Evolutionary conservation across 2,797 vertebrate species (phyloP), one percentile per base, ranked within the genome.

Genomic region (Macrochelys suwanniensis): DNA sequence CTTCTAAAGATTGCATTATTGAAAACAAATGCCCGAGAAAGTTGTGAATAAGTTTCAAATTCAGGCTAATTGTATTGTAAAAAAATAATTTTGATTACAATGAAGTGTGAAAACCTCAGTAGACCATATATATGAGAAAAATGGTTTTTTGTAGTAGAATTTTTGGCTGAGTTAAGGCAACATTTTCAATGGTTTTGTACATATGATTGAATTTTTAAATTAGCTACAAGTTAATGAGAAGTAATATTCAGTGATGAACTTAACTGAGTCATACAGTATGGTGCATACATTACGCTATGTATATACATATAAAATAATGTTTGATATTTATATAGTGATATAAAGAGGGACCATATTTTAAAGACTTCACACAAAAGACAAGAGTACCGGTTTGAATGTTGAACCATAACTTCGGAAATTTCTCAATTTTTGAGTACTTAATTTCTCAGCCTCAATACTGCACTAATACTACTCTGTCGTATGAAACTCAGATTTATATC

Each of bases 301-400:
- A 86, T 50, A 50, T 50, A 50, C 49, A 50, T 50, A 50, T 50
- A 15, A 89, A 92, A 90, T 82, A 76, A 51, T 86, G 51, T 50
- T 31, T 92, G 59, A 80, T 92, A 94, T 94, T 84, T 89, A 11
- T 4, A 3, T 11, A 45, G 79, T 85, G 54, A 49, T 82, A 76
- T 53, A 88, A 78, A 92, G 78, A 84, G 37, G 33, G 89, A 88
- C 33, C 37, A 61, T 84, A 9, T 89, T 92, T 42, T 82, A 95
- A 77, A 87, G 45, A 15, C 9, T 82, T 31, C 90, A 88, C 84
- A 89, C 65, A 92, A 95, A 95, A 94, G 45, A 85, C 68, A 90
- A 89, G 83, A 84, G 9, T 50, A 80, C 65, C 3, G 84, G 61
- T 85, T 21, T 31, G 10, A 91, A 92, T 88, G 23, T 45, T 88